A percentile compares a stretch with the other conserved stretches of the same genome.
Evolutionary conservation across 2,113 vertebrate genomes (phyloP).

Genomic region (Dipodomys merriami): DNA sequence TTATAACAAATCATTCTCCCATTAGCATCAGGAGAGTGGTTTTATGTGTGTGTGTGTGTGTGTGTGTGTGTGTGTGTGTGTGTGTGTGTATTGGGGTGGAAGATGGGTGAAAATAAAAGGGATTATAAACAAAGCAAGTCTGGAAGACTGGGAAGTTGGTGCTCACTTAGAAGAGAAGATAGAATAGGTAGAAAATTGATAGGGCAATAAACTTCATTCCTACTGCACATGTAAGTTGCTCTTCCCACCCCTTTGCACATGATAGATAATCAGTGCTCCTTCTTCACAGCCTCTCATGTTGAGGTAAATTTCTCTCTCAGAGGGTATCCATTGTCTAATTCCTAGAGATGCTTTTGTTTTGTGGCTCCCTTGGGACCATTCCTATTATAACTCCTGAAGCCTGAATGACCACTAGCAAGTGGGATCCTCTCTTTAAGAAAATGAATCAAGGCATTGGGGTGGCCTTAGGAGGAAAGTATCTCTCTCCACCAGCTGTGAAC

Average conservation of each 20-base stretch:
- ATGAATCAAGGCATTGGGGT: not conserved
- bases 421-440: not conserved
- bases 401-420: not conserved
- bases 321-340: not conserved
- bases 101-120: too few relatives aligned
- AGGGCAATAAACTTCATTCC: too few relatives aligned
- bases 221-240: not conserved
- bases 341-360: not conserved
- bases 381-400: not conserved
- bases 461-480: not conserved
- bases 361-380: not conserved
- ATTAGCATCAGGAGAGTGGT: not conserved
- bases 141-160: not conserved
- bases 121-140: not conserved
- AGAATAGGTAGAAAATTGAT: not conserved
- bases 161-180: not conserved
- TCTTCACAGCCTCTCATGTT: not conserved
- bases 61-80: not conserved
- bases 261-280: not conserved
- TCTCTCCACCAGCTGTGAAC: constrained; percentile 28
- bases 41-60: too few relatives aligned
- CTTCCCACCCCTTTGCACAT: not conserved
- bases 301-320: not conserved
- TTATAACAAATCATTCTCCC: not conserved
- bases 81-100: too few relatives aligned